Evolutionary conservation across 2,797 vertebrate genomes (phyloP).

Genomic region (Pipistrellus nathusii): DNA sequence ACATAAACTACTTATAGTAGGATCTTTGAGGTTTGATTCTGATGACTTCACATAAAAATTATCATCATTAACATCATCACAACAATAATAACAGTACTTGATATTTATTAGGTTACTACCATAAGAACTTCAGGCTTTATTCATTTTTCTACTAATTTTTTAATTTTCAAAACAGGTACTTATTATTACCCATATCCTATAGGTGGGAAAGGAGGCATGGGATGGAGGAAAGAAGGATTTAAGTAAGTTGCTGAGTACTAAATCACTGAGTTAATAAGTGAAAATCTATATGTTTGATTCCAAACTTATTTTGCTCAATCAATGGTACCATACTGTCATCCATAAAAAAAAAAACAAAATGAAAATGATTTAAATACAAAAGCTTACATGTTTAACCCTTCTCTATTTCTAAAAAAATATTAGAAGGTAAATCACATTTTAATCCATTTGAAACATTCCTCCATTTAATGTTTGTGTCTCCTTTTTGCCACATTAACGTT

Average conservation of each 20-base stretch:
- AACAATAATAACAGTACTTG: background rate
- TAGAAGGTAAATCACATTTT: slow-evolving; percentile 1
- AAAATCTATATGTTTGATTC: background rate
- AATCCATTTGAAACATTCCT: background rate
- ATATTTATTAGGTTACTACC: background rate
- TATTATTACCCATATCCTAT: slow-evolving; percentile 9
- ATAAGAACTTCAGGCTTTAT: background rate
- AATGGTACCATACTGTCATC: background rate
- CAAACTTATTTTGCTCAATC: slow-evolving; percentile 23
- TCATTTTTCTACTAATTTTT: slow-evolving; percentile 17
- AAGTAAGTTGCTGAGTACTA: background rate
- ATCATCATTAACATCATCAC: background rate
- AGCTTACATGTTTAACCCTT: background rate
- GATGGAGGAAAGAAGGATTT: background rate
- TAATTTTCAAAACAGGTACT: background rate
- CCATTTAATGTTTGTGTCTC: background rate
- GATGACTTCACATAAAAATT: background rate
- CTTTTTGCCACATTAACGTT: slow-evolving; percentile 24
- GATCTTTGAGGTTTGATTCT: slow-evolving; percentile 9
- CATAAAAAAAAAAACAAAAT: background rate
- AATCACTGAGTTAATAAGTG: slow-evolving; percentile 31
- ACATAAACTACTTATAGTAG: background rate
- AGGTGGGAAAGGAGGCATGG: background rate
- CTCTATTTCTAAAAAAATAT: slow-evolving; percentile 24
- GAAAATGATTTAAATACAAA: slow-evolving; percentile 54